A percentile compares a stretch with the other conserved stretches of the same genome.
Evolutionary conservation across 2,888 invertebrate species (phyloP).

Genomic region (Deroplatys truncata): DNA sequence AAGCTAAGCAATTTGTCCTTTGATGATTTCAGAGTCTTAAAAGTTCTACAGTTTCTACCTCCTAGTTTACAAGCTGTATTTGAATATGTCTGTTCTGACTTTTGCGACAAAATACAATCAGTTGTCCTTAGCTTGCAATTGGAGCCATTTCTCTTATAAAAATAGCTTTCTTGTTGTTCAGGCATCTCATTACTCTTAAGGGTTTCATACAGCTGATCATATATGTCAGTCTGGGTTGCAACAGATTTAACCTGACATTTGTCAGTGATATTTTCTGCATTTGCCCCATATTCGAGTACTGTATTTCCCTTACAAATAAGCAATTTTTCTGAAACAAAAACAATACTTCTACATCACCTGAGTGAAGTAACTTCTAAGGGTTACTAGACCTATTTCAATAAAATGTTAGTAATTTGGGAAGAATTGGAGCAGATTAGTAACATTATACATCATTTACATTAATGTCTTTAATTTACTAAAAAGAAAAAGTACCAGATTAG

Average conservation of each 20-base stretch:
- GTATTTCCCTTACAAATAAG: conserved; percentile 57
- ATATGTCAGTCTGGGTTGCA: neutral
- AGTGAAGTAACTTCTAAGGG: no score
- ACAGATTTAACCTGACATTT: neutral
- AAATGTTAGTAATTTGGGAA: no score
- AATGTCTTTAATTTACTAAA: no score
- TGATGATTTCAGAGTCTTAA: neutral
- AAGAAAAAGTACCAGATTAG: no score
- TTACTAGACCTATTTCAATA: no score
- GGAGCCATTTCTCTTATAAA: neutral
- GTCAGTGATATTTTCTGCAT: neutral
- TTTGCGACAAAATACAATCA: neutral
- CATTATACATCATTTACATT: no score
- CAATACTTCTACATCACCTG: neutral
- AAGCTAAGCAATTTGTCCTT: neutral
- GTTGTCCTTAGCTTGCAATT: neutral
- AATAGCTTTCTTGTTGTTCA: neutral
- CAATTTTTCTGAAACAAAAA: conserved; percentile 54
- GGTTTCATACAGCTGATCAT: neutral
- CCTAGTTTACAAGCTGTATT: neutral
- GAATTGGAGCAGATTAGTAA: no score
- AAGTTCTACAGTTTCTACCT: neutral
- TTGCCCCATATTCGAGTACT: conserved; percentile 53
- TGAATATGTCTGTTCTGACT: neutral
- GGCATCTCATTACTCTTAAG: neutral